Evolutionary conservation across 2,113 vertebrate species (phyloP).

Genomic region (Pluvialis apricaria): DNA sequence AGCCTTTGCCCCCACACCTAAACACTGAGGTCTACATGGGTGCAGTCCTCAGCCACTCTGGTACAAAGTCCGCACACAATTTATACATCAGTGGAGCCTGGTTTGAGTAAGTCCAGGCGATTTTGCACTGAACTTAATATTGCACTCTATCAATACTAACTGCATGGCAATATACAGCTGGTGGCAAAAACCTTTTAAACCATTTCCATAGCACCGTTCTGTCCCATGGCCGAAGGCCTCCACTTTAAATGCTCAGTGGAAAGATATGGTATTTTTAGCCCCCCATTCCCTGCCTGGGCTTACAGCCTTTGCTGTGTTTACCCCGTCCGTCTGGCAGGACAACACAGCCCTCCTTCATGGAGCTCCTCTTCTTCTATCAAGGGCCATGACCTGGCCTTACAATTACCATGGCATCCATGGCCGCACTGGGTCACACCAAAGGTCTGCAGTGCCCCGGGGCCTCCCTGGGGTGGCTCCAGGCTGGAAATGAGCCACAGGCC

Average conservation of each 20-base stretch:
- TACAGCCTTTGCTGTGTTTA: background rate
- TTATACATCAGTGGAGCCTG: background rate
- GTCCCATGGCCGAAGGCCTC: background rate
- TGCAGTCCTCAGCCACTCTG: background rate
- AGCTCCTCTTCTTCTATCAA: background rate
- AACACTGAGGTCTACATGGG: too few relatives aligned
- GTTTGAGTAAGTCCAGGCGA: background rate
- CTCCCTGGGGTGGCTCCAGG: accelerated
- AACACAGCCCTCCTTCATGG: background rate
- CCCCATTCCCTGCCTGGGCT: accelerated
- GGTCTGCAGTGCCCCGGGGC: background rate
- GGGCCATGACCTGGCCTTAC: background rate
- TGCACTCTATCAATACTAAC: background rate
- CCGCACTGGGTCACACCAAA: background rate
- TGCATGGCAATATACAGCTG: accelerated
- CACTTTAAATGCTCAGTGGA: background rate
- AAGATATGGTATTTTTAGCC: accelerated
- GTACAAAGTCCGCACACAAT: background rate
- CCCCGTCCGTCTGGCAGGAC: accelerated
- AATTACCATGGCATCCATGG: accelerated
- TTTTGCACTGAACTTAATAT: background rate
- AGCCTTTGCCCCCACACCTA: background rate
- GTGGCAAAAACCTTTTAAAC: background rate
- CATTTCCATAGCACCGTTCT: accelerated
- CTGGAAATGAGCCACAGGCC: background rate